Evolutionary conservation across 2,113 vertebrate species (phyloP).

Genomic region (Protobothrops mucrosquamatus): DNA sequence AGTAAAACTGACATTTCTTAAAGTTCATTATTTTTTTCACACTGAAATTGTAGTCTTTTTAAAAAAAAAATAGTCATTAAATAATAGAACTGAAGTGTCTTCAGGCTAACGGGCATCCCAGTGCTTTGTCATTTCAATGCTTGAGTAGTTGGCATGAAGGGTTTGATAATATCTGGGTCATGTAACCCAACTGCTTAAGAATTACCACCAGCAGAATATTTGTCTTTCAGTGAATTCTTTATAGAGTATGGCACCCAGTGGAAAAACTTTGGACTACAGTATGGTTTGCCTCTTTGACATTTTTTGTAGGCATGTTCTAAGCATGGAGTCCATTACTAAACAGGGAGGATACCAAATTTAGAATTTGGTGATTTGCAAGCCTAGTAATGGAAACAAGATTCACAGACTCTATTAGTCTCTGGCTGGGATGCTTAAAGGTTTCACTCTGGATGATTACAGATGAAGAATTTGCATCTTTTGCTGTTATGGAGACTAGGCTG

Average conservation of each 20-base stretch:
- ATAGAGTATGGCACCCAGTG: neutral
- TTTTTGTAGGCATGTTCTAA: slow-evolving; percentile 57
- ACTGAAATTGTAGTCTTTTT: slow-evolving; percentile 58
- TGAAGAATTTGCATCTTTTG: neutral
- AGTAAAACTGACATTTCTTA: slow-evolving; percentile 79
- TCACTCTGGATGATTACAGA: neutral
- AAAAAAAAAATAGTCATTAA: slow-evolving; percentile 55
- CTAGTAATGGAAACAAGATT: neutral
- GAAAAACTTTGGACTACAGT: slow-evolving; percentile 19
- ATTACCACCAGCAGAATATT: neutral
- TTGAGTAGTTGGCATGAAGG: slow-evolving; percentile 49
- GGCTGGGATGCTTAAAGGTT: neutral
- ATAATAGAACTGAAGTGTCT: slow-evolving; percentile 55
- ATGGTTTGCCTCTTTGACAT: slow-evolving; percentile 20
- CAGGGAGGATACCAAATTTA: slow-evolving; percentile 3
- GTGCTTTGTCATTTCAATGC: slow-evolving; percentile 65
- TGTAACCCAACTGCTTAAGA: slow-evolving; percentile 52
- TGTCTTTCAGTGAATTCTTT: neutral
- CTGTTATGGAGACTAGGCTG: neutral
- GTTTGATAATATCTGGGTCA: slow-evolving; percentile 58
- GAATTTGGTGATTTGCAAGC: fast-evolving
- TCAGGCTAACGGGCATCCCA: slow-evolving; percentile 54
- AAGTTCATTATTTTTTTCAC: slow-evolving; percentile 77
- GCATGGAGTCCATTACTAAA: slow-evolving; percentile 46
- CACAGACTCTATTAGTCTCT: neutral